Evolutionary conservation across 2,888 invertebrate species (phyloP), one percentile per base, ranked within the genome.

Genomic region (Oligia fasciuncula): DNA sequence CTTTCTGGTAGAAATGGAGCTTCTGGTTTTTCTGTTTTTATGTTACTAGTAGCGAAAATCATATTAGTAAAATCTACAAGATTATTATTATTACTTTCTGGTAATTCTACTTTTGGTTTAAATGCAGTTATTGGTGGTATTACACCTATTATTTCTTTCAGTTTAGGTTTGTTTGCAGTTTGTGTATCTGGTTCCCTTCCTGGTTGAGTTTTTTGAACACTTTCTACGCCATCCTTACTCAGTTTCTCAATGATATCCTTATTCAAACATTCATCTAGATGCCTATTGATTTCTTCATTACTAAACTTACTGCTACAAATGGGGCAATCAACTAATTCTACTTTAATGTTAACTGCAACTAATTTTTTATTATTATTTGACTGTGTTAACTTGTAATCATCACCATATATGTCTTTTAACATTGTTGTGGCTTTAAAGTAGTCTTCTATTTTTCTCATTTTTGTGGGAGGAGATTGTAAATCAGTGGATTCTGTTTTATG

Each of bases 261-360:
- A 85, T 96, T 96, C 23, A 97, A 90, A 90, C 97, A 97, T 91
- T 95, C 95, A 91, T 97, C 96, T 87, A 97, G 87, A 90, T 97
- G 97, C 69, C 79, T 89, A 84, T 97, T 97, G 82, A 97, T 96
- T 82, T 92, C 87, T 69, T 87, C 87, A 80, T 88, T 90, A 65
- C 87, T 88, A 51, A 97, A 88, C 88, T 93, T 92, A 17, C 77
- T 71, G 81, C 92, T 93, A 90, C 97, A 97, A 76, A 97, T 92
- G 14, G 97, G 97, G 91, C 97, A 97, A 60, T 94, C 90, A 4
- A 97, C 94, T 80, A 91, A 84, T 40, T 91, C 81, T 17, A 75
- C 62, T 65, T 91, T 88, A 54, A 85, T 82, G 65, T 83, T 71
- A 29, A 93, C 89, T 65, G 93, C 93, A 81, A 92, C 89, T 43